Percentiles rank a stretch among this genome's conserved stretches.
Evolutionary conservation across 2,888 invertebrate species (phyloP).

Genomic region (Synergus itoensis): DNA sequence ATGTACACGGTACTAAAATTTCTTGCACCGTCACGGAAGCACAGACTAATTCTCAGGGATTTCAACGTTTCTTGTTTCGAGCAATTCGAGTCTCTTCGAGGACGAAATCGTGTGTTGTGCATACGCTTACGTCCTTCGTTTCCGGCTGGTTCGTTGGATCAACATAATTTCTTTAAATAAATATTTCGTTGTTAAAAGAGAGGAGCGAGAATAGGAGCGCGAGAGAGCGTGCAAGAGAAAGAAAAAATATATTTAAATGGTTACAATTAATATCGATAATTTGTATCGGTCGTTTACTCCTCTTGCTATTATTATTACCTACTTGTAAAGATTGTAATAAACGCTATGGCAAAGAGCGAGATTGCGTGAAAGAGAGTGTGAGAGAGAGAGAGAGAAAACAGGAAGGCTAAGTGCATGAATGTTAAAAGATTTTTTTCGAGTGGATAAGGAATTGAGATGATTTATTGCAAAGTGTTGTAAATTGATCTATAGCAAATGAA

Average conservation of each 20-base stretch:
- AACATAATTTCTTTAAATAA: slow-evolving; percentile 60
- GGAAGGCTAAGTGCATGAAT: slow-evolving; percentile 8
- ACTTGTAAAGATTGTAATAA: slow-evolving; percentile 59
- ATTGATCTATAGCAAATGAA: slow-evolving; percentile 71
- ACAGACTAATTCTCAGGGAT: slow-evolving; percentile 53
- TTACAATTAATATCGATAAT: slow-evolving; percentile 40
- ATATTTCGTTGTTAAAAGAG: slow-evolving; percentile 46
- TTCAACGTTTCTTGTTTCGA: slow-evolving; percentile 43
- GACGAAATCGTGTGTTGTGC: slow-evolving; percentile 29
- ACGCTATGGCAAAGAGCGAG: slow-evolving; percentile 45
- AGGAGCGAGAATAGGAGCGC: slow-evolving; percentile 43
- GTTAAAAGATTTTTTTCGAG: slow-evolving; percentile 51
- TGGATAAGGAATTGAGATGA: slow-evolving; percentile 68
- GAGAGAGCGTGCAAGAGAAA: slow-evolving; percentile 45
- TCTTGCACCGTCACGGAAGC: slow-evolving; percentile 36
- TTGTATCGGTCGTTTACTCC: neutral
- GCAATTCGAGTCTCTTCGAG: slow-evolving; percentile 23
- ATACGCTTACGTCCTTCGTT: slow-evolving; percentile 56
- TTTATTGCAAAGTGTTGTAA: slow-evolving; percentile 69
- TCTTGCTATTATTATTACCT: slow-evolving; percentile 53
- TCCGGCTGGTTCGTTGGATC: slow-evolving; percentile 74
- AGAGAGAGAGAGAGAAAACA: neutral
- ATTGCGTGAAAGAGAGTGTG: slow-evolving; percentile 34
- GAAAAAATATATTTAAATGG: slow-evolving; percentile 46
- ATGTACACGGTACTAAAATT: neutral